A percentile compares a stretch with the other conserved stretches of the same genome.
phyloP scores from a whole-genome alignment of 2,797 vertebrate genomes.

The Brachyrhaphis roseni region DNA sequence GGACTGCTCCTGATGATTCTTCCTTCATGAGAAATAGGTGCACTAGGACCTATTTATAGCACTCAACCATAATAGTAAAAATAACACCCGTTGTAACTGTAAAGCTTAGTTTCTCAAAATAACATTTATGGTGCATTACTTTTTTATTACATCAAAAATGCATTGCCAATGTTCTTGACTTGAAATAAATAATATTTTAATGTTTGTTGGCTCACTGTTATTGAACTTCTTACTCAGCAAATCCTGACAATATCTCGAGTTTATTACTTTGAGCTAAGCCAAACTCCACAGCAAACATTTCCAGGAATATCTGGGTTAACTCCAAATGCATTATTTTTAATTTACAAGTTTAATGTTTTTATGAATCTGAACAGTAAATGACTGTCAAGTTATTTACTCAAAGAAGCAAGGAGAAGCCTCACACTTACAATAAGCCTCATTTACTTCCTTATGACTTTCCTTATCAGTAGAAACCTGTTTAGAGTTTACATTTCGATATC shows the following conservation, averaged over 20 bases:
- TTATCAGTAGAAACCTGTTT: not conserved
- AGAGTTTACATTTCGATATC: not conserved
- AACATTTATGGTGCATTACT: not conserved
- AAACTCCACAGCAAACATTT: slow-evolving; percentile 8
- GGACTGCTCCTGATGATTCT: slow-evolving; percentile 21
- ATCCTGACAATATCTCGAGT: slow-evolving; percentile 22
- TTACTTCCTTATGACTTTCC: slow-evolving; percentile 4
- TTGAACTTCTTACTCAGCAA: slow-evolving; percentile 33
- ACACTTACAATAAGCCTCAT: not conserved
- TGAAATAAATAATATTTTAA: slow-evolving; percentile 23
- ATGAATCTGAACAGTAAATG: slow-evolving; percentile 7
- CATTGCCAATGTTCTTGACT: slow-evolving; percentile 8
- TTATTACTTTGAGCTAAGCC: slow-evolving; percentile 38
- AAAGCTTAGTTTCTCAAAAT: slow-evolving; percentile 20
- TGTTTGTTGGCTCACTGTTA: slow-evolving; percentile 8
- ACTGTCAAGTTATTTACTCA: not conserved
- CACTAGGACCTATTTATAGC: not conserved
- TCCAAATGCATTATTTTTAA: slow-evolving; percentile 1
- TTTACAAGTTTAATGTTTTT: slow-evolving; percentile 1
- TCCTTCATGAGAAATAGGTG: slow-evolving; percentile 8
- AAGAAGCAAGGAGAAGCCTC: not conserved
- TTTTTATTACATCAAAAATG: slow-evolving; percentile 13
- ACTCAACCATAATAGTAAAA: slow-evolving; percentile 7
- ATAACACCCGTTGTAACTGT: not conserved
- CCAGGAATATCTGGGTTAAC: slow-evolving; percentile 5